These are phyloP conservation scores for Drosophila insularis DNA, from an alignment of 1,140 invertebrate species.

Conservation along the genomic window DNA sequence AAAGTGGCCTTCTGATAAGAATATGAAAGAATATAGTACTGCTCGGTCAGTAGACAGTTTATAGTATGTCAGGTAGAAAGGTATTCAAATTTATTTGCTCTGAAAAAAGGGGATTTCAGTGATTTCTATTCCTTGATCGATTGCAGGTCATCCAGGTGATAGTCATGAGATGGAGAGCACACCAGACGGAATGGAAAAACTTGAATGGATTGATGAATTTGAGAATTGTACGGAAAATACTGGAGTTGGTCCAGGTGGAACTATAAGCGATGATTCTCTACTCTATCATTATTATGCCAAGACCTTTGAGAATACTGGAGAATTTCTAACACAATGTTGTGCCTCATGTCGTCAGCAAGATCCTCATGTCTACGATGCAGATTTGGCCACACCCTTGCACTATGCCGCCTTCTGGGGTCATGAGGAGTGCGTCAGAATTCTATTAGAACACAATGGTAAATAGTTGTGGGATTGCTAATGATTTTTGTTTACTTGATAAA, in stretches of 20 bases:
- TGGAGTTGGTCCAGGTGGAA: slow-evolving; percentile 37
- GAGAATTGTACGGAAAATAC: slow-evolving; percentile 61
- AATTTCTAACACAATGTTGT: slow-evolving; percentile 77
- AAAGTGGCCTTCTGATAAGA: background rate
- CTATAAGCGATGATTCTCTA: slow-evolving; percentile 46
- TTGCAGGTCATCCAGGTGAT: slow-evolving; percentile 49
- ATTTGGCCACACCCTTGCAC: slow-evolving; percentile 84
- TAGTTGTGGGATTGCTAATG: background rate
- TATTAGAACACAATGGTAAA: slow-evolving; percentile 91
- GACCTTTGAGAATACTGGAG: slow-evolving; percentile 84
- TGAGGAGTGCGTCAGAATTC: slow-evolving; percentile 84
- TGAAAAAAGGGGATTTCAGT: background rate
- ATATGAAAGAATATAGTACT: background rate
- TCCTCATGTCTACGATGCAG: slow-evolving; percentile 84
- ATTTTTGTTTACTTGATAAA: background rate
- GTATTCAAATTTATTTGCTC: background rate
- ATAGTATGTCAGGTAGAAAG: background rate
- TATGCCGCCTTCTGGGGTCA: slow-evolving; percentile 85
- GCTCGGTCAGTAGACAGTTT: background rate
- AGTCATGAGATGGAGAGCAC: slow-evolving; percentile 83
- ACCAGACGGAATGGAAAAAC: slow-evolving; percentile 85
- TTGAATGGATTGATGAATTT: slow-evolving; percentile 85
- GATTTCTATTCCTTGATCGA: background rate
- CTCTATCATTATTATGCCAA: slow-evolving; percentile 84
- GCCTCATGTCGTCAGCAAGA: slow-evolving; percentile 73